Conservation (phyloP, 2,888 invertebrate genomes). For the Ariolimax columbianus region DNA sequence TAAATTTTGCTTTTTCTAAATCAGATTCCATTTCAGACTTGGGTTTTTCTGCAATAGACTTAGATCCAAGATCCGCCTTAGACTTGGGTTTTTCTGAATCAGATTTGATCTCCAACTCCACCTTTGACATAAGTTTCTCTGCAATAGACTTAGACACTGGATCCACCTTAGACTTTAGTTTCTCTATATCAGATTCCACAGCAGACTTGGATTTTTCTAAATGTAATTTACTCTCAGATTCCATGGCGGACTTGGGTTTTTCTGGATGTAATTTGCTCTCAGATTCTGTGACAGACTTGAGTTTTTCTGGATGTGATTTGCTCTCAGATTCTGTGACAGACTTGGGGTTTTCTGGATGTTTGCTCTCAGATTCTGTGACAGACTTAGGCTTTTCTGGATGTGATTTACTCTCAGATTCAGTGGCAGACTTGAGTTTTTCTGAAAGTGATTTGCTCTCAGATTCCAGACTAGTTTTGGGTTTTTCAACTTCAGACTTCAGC, state of each 20-base stretch:
- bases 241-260: background rate
- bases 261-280: background rate
- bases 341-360: background rate
- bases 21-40: background rate
- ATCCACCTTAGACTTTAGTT: background rate
- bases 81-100: slow-evolving; percentile 13
- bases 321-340: background rate
- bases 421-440: background rate
- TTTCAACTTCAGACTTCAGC: background rate
- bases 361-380: background rate
- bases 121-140: slow-evolving; percentile 14
- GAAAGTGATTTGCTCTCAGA: background rate
- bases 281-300: background rate
- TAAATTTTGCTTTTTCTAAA: background rate
- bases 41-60: background rate
- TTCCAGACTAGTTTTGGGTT: background rate
- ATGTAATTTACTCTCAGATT: background rate
- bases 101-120: background rate
- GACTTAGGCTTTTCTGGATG: background rate
- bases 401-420: background rate
- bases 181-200: background rate
- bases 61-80: background rate
- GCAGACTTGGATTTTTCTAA: background rate
- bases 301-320: background rate
- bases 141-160: background rate